Evolutionary conservation across 2,797 vertebrate species (phyloP).

Genomic region (Calcarius lapponicus): DNA sequence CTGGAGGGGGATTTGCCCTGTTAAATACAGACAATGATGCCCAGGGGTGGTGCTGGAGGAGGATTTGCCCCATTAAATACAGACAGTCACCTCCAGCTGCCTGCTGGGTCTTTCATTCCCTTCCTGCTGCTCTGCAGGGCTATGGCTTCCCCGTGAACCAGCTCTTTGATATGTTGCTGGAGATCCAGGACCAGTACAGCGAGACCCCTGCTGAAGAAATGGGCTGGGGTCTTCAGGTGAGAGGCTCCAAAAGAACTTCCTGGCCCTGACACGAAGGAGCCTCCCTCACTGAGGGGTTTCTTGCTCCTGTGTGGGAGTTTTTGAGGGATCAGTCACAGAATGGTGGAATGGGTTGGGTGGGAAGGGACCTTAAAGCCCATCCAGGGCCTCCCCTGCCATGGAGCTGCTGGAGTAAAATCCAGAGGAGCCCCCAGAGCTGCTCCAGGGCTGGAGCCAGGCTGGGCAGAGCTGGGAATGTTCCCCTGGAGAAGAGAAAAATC

Average conservation of each 20-base stretch:
- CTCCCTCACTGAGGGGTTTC: not conserved
- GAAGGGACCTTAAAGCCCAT: too few species aligned
- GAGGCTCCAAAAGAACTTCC: accelerated
- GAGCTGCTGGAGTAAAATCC: not conserved
- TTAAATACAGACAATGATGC: accelerated
- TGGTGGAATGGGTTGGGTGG: not conserved
- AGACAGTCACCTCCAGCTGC: too few species aligned
- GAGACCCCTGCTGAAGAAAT: slow-evolving; percentile 93
- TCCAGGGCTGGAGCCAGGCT: too few species aligned
- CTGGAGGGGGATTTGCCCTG: not conserved
- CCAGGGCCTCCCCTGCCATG: not conserved
- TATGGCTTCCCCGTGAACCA: slow-evolving; percentile 95
- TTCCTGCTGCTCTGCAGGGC: slow-evolving; percentile 74
- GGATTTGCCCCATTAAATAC: too few species aligned
- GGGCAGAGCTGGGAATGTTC: too few species aligned
- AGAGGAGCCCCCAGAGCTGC: too few species aligned
- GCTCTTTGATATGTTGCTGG: slow-evolving; percentile 96
- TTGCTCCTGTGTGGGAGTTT: too few species aligned
- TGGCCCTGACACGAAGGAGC: too few species aligned
- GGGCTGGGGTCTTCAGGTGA: slow-evolving; percentile 93
- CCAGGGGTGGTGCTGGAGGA: too few species aligned
- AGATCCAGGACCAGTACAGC: slow-evolving; percentile 95
- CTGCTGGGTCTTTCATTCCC: not conserved
- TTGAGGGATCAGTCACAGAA: accelerated
- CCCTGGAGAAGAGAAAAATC: too few species aligned